Evolutionary conservation across 2,888 invertebrate genomes (phyloP), one percentile per base, ranked within the genome.

Genomic region (Diogma glabrata): DNA sequence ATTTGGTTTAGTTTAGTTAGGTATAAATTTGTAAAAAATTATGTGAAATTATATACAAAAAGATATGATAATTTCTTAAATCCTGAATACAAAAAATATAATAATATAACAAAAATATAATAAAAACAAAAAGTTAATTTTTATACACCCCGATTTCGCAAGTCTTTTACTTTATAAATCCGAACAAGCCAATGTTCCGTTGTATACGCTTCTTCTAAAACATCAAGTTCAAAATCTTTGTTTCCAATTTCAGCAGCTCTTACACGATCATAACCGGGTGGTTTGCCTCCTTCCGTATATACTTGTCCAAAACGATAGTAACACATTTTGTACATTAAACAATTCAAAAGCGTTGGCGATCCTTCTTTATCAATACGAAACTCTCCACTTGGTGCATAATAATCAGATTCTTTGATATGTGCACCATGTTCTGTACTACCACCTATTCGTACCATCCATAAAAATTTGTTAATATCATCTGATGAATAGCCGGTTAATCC

Each of bases 251-350:
- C 97, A n/a, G 92, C 89, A 60, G 89, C 87, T 51, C 96, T 79
- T 1, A 97, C 96, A 60, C 96, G 79, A 73, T 97, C 97, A 69
- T 88, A 99, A 14, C 97, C 97, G 2, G 94, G 85, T 28, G 95
- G 92, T 61, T 93, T 94, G 33, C 89, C 87, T 62, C 88, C 90
- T 75, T 96, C 95, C 0, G 95, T 95, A 67, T 93, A 95, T 55
- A 95, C 69, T 62, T 89, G 87, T 0, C 95, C 96, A 69, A 97
- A 99, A 64, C 92, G 82, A 73, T 99, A 96, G 70, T 97, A 99
- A 73, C 94, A 95, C 89, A 99, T 90, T 76, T 97, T 99, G 75
- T 99, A 97, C 97, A 97, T 99, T 56, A 97, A 80, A 64, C 93
- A 96, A 74, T 99, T 96, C 60, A 96, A 82, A 59, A 99, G 75